Conservation (phyloP, 2,888 invertebrate genomes). For the Tanytarsus gracilentus region DNA sequence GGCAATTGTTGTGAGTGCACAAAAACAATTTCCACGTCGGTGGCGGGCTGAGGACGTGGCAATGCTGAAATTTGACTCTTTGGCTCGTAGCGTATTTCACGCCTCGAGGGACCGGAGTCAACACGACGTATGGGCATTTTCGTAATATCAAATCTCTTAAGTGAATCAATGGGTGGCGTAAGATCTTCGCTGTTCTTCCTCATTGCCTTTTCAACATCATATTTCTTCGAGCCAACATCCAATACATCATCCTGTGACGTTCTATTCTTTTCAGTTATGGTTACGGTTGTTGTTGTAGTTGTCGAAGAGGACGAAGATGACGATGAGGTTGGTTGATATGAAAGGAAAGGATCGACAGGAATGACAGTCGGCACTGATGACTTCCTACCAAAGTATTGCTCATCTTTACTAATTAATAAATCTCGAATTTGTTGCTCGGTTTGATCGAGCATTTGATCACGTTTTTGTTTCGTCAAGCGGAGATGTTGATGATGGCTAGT, state of each 20-base stretch:
- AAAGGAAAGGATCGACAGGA: neutral
- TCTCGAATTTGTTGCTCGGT: slow-evolving; percentile 35
- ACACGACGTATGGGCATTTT: slow-evolving; percentile 31
- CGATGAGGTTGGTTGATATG: slow-evolving; percentile 14
- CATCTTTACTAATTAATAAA: slow-evolving; percentile 32
- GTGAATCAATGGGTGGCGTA: slow-evolving; percentile 3
- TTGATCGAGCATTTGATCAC: slow-evolving; percentile 33
- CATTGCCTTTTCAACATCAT: slow-evolving; percentile 30
- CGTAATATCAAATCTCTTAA: slow-evolving; percentile 30
- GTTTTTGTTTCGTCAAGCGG: slow-evolving; percentile 20
- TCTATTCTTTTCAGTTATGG: no score
- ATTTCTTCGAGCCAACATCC: slow-evolving; percentile 27
- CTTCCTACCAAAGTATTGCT: slow-evolving; percentile 11
- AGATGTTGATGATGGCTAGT: no score
- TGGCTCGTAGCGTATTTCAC: slow-evolving; percentile 33
- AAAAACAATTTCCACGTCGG: slow-evolving; percentile 29
- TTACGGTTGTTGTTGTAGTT: slow-evolving; percentile 3
- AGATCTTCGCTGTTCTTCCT: slow-evolving; percentile 29
- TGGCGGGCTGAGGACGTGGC: slow-evolving; percentile 18
- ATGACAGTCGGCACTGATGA: neutral
- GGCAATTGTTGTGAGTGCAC: slow-evolving; percentile 6
- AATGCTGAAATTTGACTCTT: slow-evolving; percentile 20
- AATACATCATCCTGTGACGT: slow-evolving; percentile 30
- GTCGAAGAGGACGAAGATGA: neutral
- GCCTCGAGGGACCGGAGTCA: slow-evolving; percentile 32